These are phyloP conservation scores for Hyposoter dolosus DNA, from an alignment of 2,888 invertebrate genomes.

Conservation along the genomic window DNA sequence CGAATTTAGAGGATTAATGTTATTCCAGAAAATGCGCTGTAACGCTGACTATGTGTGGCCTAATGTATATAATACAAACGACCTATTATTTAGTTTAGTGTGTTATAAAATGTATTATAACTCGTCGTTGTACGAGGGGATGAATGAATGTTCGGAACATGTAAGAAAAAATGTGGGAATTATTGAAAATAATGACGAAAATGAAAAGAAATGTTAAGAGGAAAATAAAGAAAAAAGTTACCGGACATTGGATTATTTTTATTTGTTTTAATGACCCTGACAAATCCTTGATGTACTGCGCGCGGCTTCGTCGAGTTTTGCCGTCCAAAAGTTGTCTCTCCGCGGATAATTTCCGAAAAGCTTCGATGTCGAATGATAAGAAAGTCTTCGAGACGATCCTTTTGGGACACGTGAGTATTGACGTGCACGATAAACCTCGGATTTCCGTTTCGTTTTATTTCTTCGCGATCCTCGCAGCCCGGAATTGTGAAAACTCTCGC, in stretches of 20 bases:
- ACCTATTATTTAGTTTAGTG: constrained; percentile 27
- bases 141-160: constrained; percentile 22
- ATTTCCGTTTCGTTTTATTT: not conserved
- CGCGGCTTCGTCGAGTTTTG: too few species aligned
- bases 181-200: not conserved
- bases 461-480: not conserved
- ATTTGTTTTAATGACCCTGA: not conserved
- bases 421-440: not conserved
- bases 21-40: constrained; percentile 30
- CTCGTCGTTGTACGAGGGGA: not conserved
- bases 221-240: not conserved
- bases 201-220: constrained; percentile 9
- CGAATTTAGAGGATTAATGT: constrained; percentile 30
- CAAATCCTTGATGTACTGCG: not conserved
- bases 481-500: not conserved
- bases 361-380: too few species aligned
- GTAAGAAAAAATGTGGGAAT: not conserved
- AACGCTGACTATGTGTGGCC: constrained; percentile 56
- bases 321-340: not conserved
- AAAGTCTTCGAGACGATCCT: not conserved
- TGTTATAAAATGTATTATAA: constrained; percentile 24
- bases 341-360: not conserved
- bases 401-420: not conserved
- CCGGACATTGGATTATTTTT: not conserved
- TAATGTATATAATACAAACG: constrained; percentile 56